A percentile compares a stretch with the other conserved stretches of the same genome.
Evolutionary conservation across 2,888 invertebrate species (phyloP).

Genomic region (Heliconius charithonia): DNA sequence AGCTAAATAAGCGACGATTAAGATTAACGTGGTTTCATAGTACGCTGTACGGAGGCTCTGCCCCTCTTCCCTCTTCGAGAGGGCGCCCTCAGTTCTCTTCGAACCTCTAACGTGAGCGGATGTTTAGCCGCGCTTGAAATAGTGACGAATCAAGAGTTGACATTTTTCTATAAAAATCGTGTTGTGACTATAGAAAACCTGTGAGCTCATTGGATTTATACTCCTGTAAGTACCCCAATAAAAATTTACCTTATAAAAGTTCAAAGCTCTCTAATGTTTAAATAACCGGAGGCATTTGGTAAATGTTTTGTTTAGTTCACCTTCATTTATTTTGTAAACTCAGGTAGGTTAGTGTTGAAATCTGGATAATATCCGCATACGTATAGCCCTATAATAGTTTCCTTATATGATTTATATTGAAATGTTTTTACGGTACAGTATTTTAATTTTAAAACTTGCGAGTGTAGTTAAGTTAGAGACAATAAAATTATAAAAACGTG

Average conservation of each 20-base stretch:
- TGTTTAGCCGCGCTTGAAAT: slow-evolving; percentile 58
- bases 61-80: slow-evolving; percentile 73
- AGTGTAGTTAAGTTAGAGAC: not conserved
- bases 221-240: slow-evolving; percentile 66
- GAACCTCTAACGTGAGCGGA: slow-evolving; percentile 57
- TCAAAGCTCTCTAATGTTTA: slow-evolving; percentile 58
- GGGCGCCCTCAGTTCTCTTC: slow-evolving; percentile 72
- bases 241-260: slow-evolving; percentile 58
- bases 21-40: slow-evolving; percentile 49
- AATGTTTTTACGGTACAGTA: slow-evolving; percentile 23
- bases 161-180: slow-evolving; percentile 69
- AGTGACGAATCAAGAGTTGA: slow-evolving; percentile 61
- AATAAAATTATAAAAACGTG: slow-evolving; percentile 36
- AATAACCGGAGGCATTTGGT: slow-evolving; percentile 56
- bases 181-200: slow-evolving; percentile 64
- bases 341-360: slow-evolving; percentile 2
- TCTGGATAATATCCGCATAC: slow-evolving; percentile 24
- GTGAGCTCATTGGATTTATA: slow-evolving; percentile 70
- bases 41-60: slow-evolving; percentile 59
- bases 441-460: slow-evolving; percentile 24
- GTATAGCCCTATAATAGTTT: slow-evolving; percentile 13
- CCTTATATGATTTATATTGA: slow-evolving; percentile 28
- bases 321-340: slow-evolving; percentile 32
- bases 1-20: slow-evolving; percentile 61
- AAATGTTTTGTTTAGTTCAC: slow-evolving; percentile 40